phyloP scores from a whole-genome alignment of 2,113 vertebrate genomes.

The Hypomesus transpacificus region DNA sequence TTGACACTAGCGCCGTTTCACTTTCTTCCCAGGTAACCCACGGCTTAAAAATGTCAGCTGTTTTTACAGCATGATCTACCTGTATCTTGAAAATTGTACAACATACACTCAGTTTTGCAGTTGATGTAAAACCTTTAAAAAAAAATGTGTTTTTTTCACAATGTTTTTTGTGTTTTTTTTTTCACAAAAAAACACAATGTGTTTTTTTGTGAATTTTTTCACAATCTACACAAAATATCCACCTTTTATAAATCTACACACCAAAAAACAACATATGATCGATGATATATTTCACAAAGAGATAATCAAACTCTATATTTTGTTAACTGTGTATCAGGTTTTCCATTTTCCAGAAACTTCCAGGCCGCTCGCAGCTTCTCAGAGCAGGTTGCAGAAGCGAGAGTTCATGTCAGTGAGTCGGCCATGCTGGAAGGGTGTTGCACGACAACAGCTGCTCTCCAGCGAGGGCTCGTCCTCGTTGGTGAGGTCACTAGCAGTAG shows the following conservation, averaged over 20 bases:
- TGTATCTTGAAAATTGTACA: too few species aligned
- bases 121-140: too few species aligned
- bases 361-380: not conserved
- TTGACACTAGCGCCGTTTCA: not conserved
- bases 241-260: too few species aligned
- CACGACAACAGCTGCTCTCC: constrained; percentile 12
- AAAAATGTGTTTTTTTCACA: too few species aligned
- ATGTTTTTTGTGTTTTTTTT: too few species aligned
- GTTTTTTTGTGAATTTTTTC: too few species aligned
- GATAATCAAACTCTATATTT: not conserved
- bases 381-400: constrained; percentile 41
- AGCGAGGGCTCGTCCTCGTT: not conserved
- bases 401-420: not conserved
- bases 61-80: too few species aligned
- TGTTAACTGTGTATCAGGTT: not conserved
- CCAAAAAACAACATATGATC: too few species aligned
- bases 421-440: not conserved
- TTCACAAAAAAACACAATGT: too few species aligned
- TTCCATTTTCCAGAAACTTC: not conserved
- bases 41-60: too few species aligned
- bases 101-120: too few species aligned
- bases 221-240: too few species aligned
- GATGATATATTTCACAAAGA: not conserved
- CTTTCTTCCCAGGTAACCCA: not conserved
- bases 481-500: constrained; percentile 4